Conservation (phyloP, 2,797 vertebrate species). For the Prunella strophiata region DNA sequence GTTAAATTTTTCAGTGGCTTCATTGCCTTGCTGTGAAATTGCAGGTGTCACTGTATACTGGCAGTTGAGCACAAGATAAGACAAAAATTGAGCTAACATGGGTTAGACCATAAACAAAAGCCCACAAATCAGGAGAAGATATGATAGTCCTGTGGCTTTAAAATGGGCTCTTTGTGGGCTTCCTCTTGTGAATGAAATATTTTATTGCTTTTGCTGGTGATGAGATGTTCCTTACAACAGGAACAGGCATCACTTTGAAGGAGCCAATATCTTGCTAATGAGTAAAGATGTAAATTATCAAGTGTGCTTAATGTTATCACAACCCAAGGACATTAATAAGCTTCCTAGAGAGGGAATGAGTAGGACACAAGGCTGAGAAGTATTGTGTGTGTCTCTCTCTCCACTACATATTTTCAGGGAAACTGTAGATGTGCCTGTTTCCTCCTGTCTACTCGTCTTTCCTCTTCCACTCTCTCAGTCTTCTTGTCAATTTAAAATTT, state of each 20-base stretch:
- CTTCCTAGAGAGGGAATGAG: neutral
- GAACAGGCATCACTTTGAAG: neutral
- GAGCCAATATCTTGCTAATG: neutral
- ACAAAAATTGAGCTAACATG: constrained; percentile 13
- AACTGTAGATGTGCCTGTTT: neutral
- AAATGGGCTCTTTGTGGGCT: neutral
- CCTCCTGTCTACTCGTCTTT: neutral
- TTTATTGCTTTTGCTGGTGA: neutral
- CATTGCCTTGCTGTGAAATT: constrained; percentile 62
- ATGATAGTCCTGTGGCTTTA: neutral
- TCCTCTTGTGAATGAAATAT: neutral
- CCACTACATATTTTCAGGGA: neutral
- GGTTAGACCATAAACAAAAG: constrained; percentile 11
- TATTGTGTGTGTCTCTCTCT: neutral
- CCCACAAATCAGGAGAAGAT: neutral
- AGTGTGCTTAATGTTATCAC: neutral
- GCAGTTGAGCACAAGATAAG: constrained; percentile 8
- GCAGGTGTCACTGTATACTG: constrained; percentile 11
- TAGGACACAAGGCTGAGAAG: neutral
- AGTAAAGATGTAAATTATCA: constrained; percentile 6
- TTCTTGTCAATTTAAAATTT: constrained; percentile 30
- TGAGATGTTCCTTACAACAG: neutral
- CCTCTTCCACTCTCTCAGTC: neutral
- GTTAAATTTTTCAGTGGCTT: constrained; percentile 66
- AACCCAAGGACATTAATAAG: neutral